phyloP scores from a whole-genome alignment of 2,888 invertebrate genomes.

The Pammene fasciana region DNA sequence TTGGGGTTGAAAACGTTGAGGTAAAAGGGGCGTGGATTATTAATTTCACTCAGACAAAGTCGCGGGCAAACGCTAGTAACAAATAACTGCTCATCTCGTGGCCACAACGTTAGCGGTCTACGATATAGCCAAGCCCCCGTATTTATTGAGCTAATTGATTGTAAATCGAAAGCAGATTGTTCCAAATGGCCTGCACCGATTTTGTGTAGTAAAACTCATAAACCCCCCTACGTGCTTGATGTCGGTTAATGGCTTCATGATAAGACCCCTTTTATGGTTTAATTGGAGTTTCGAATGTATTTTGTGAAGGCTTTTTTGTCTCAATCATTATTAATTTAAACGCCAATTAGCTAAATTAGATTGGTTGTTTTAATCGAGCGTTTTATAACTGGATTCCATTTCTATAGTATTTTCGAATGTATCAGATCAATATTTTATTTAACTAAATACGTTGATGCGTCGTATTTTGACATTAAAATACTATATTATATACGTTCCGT shows the following conservation, averaged over 20 bases:
- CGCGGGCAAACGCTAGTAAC: too few species aligned
- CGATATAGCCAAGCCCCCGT: constrained; percentile 63
- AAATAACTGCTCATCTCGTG: constrained; percentile 39
- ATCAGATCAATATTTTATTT: not conserved
- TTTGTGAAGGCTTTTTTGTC: constrained; percentile 64
- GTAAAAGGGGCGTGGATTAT: too few species aligned
- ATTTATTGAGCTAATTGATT: constrained; percentile 80
- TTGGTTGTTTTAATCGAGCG: constrained; percentile 46
- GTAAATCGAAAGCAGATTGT: constrained; percentile 76
- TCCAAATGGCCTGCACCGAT: constrained; percentile 75
- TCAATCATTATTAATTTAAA: constrained; percentile 76
- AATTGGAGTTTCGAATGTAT: constrained; percentile 69
- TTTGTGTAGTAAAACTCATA: constrained; percentile 81
- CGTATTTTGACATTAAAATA: too few species aligned
- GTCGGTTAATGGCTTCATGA: constrained; percentile 77
- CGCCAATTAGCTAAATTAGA: constrained; percentile 66
- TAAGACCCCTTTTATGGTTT: constrained; percentile 75
- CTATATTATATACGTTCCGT: too few species aligned
- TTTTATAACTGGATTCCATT: constrained; percentile 41
- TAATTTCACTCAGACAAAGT: too few species aligned
- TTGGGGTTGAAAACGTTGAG: too few species aligned
- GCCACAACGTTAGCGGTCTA: constrained; percentile 51
- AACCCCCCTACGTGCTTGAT: constrained; percentile 76
- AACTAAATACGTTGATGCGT: not conserved
- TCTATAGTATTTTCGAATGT: constrained; percentile 17